Evolutionary conservation across 2,797 vertebrate species (phyloP), one percentile per base, ranked within the genome.

Genomic region (Semaprochilodus insignis): DNA sequence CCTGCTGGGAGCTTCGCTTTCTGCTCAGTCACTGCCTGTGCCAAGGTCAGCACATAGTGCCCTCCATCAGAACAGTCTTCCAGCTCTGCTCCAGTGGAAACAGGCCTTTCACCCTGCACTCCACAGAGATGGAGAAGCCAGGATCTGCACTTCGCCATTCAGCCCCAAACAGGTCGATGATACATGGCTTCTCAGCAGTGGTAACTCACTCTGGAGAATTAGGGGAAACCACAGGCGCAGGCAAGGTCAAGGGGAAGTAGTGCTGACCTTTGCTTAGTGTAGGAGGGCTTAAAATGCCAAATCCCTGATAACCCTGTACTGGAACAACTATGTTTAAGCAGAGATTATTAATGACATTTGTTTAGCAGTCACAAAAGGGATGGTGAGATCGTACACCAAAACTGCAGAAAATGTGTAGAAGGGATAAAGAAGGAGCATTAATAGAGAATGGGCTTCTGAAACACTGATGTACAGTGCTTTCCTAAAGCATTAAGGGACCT

Each of bases 241-340:
- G 88, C 89, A 91, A 94, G 92, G 94, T 93, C 91, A 91, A 87
- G 85, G 83, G 76, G 90, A 84, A 82, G 81, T 59, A 85, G 80
- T 78, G 59, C 57, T 84, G 85, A 83, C 89, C 87, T 89, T 86
- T 88, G 88, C 85, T 78, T 74, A 57, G 70, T 74, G 76, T 67
- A 21, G 21, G 16, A 67, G 36, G 40, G 69, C 75, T 78, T 78
- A 83, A 51, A 21, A 48, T 71, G 36, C 65, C 73, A 34, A 57
- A 83, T 57, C 52, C 57, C 70, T 31, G 7, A 51, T 17, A 74
- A 31, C 1, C 23, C 15, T 34, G 2, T 34, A 59, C 15, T 78
- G 17, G 21, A 48, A n/a, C 23, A 67, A 67, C 17, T 59, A 25
- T 74, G 62, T 34, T 34, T 66, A 34, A 59, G 19, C 48, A 66